phyloP scores from a whole-genome alignment of 2,113 vertebrate genomes.

The Barnardius zonarius region DNA sequence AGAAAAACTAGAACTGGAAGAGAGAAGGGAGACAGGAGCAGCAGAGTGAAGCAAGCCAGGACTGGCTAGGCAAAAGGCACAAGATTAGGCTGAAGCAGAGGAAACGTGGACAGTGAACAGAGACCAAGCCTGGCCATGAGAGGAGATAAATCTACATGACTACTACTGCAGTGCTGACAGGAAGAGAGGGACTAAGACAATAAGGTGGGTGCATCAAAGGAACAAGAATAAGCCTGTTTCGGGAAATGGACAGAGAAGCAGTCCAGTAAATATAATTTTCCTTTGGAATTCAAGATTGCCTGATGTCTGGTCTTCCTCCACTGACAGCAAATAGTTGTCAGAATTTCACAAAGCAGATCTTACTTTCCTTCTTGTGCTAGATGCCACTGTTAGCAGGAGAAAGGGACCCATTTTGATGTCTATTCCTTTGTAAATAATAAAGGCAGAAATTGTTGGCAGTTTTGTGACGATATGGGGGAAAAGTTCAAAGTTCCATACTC shows the following conservation, averaged over 20 bases:
- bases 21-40: background rate
- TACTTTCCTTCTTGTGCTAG: background rate
- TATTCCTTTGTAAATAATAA: background rate
- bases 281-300: background rate
- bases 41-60: accelerated
- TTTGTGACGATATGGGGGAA: background rate
- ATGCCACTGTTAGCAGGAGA: background rate
- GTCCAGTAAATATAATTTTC: background rate
- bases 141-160: background rate
- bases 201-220: background rate
- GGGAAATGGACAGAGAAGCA: background rate
- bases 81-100: background rate
- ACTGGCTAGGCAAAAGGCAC: background rate
- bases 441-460: background rate
- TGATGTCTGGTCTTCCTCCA: constrained; percentile 1
- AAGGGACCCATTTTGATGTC: background rate
- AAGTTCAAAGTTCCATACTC: background rate
- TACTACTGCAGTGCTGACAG: background rate
- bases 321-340: background rate
- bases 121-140: background rate
- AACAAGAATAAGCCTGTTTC: background rate
- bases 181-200: background rate
- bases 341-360: background rate
- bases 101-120: background rate
- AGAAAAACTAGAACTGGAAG: background rate